These are phyloP conservation scores for Pantherophis vulpinus DNA, from an alignment of 2,797 vertebrate genomes.

Conservation along the genomic window DNA sequence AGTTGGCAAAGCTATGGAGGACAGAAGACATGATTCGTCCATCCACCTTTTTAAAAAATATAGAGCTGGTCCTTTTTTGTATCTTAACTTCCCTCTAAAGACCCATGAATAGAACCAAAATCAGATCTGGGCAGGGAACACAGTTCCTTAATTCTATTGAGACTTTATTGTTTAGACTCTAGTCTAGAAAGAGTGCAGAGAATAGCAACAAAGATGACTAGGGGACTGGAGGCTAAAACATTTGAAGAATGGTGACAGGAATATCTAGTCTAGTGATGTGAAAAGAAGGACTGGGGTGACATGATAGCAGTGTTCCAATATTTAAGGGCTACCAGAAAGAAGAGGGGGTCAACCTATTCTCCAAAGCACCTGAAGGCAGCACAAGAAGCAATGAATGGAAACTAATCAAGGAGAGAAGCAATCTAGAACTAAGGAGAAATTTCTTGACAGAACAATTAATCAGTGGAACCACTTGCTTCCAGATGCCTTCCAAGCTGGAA, in stretches of 20 bases:
- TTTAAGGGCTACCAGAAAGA: neutral
- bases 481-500: neutral
- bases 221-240: neutral
- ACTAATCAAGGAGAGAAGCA: too few relatives aligned
- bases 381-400: too few relatives aligned
- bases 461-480: neutral
- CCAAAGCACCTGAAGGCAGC: too few relatives aligned
- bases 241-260: neutral
- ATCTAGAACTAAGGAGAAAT: too few relatives aligned
- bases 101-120: neutral
- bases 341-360: too few relatives aligned
- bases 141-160: neutral
- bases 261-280: neutral
- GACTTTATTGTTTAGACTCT: neutral
- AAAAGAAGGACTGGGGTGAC: neutral
- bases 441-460: too few relatives aligned
- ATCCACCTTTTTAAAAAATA: neutral
- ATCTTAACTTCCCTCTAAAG: constrained; percentile 4
- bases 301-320: neutral
- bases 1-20: neutral
- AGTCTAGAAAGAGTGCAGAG: neutral
- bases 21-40: neutral
- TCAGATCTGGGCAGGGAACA: neutral
- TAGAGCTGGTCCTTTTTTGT: neutral
- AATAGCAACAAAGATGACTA: neutral